phyloP scores from a whole-genome alignment of 1,140 invertebrate genomes.

The Colletes latitarsis region DNA sequence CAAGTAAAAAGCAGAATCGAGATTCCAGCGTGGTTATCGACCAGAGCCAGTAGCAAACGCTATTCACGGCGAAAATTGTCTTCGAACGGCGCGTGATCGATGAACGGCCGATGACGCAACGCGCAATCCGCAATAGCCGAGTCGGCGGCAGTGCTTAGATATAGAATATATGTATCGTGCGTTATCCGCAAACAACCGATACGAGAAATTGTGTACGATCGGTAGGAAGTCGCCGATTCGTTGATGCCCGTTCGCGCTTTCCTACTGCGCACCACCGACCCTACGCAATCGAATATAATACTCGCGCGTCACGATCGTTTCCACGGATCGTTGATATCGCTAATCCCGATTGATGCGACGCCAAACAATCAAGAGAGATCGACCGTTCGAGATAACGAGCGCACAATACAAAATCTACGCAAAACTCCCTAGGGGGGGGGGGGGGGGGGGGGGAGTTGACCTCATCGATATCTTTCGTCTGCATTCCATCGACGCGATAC shows the following conservation, averaged over 20 bases:
- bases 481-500: neutral
- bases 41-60: no score
- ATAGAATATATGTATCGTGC: constrained; percentile 44
- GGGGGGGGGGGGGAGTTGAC: neutral
- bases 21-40: no score
- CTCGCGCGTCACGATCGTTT: constrained; percentile 46
- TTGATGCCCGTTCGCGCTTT: neutral
- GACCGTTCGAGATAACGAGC: constrained; percentile 34
- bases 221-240: neutral
- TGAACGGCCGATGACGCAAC: constrained; percentile 58
- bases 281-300: constrained; percentile 35
- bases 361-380: constrained; percentile 46
- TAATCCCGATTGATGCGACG: constrained; percentile 52
- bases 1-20: no score
- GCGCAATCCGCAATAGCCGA: constrained; percentile 55
- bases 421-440: neutral
- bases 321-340: constrained; percentile 53
- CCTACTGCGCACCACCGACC: constrained; percentile 10
- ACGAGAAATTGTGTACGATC: constrained; percentile 21
- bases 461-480: neutral
- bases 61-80: neutral
- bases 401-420: neutral
- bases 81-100: constrained; percentile 35
- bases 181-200: constrained; percentile 8
- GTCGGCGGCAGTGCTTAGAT: constrained; percentile 20